Conservation (phyloP, 2,888 invertebrate species). For the Panorpa germanica region DNA sequence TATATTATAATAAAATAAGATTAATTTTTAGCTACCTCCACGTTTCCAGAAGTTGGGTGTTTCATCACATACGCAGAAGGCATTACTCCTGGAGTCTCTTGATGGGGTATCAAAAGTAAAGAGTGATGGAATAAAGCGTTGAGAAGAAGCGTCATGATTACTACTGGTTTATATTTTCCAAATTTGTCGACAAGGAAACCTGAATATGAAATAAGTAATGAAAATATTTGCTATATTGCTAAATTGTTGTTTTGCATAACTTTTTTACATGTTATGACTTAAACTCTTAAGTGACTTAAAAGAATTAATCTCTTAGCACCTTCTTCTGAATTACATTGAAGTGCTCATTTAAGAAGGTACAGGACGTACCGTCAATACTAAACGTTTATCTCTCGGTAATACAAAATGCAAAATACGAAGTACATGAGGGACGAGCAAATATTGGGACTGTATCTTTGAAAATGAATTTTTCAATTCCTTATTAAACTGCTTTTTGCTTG, state of each 20-base stretch:
- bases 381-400: too few species aligned
- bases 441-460: too few species aligned
- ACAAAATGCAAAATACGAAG: too few species aligned
- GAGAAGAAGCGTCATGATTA: constrained; percentile 55
- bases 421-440: too few species aligned
- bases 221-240: too few species aligned
- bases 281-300: too few species aligned
- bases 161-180: constrained; percentile 67
- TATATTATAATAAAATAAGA: constrained; percentile 11
- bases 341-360: background rate
- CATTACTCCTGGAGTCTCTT: constrained; percentile 55
- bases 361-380: too few species aligned
- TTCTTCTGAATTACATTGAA: background rate
- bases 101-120: constrained; percentile 58
- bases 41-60: constrained; percentile 47
- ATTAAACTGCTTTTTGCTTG: too few species aligned
- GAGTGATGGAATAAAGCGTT: constrained; percentile 67
- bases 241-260: too few species aligned
- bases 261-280: too few species aligned
- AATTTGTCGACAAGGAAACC: constrained; percentile 74
- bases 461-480: too few species aligned
- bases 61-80: constrained; percentile 59
- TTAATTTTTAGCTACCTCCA: constrained; percentile 36
- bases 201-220: constrained; percentile 22
- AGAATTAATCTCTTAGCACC: too few species aligned